A percentile compares a stretch with the other conserved stretches of the same genome.
phyloP scores from a whole-genome alignment of 2,797 vertebrate genomes.

The Sciurus vulgaris region DNA sequence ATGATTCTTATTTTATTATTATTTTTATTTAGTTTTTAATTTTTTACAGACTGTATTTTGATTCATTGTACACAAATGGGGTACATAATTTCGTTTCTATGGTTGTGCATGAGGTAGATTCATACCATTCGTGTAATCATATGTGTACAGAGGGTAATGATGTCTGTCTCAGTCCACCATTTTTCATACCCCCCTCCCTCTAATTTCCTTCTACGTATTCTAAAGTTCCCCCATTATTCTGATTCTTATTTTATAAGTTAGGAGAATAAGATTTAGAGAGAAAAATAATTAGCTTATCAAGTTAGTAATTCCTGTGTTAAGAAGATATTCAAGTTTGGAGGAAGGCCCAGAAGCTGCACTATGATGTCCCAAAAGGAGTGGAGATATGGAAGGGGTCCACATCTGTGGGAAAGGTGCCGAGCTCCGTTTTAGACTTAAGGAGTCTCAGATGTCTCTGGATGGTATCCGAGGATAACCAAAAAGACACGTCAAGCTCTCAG shows the following conservation, averaged over 20 bases:
- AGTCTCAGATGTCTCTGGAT: not conserved
- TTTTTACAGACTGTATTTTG: too few relatives aligned
- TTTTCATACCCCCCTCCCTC: too few relatives aligned
- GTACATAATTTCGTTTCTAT: too few relatives aligned
- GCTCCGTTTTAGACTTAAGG: not conserved
- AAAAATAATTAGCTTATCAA: not conserved
- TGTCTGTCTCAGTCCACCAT: too few relatives aligned
- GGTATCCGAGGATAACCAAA: not conserved
- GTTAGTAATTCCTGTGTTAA: not conserved
- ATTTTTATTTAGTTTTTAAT: too few relatives aligned
- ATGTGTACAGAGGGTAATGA: too few relatives aligned
- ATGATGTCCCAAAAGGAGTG: not conserved
- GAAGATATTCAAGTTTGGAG: not conserved
- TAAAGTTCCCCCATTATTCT: not conserved
- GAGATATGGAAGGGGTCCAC: not conserved
- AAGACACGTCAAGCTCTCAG: not conserved
- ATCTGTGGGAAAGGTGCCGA: not conserved
- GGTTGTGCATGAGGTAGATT: too few relatives aligned
- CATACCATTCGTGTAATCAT: too few relatives aligned
- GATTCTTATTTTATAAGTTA: slow-evolving; percentile 1
- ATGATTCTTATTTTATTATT: not conserved
- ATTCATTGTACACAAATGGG: too few relatives aligned
- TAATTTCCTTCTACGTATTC: too few relatives aligned
- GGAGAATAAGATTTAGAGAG: slow-evolving; percentile 28
- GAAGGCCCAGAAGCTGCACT: not conserved